phyloP scores from a whole-genome alignment of 2,797 vertebrate genomes.

The Chromobotia macracanthus region DNA sequence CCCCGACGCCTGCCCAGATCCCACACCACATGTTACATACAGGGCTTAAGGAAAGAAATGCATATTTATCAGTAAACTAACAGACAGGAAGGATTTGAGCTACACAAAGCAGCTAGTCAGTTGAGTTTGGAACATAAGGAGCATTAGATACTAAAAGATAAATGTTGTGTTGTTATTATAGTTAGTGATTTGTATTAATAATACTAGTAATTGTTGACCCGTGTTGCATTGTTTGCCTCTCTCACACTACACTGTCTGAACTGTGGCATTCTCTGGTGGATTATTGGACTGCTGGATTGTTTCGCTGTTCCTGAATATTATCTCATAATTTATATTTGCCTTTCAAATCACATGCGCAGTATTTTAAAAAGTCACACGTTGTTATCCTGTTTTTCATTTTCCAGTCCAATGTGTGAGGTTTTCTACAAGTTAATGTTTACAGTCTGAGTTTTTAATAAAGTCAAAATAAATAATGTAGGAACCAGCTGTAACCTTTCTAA shows the following conservation, averaged over 20 bases:
- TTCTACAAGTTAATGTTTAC: no score
- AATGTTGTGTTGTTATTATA: neutral
- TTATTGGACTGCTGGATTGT: neutral
- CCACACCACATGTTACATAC: conserved; percentile 21
- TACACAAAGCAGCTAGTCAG: conserved; percentile 13
- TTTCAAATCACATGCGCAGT: neutral
- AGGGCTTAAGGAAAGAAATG: conserved; percentile 2
- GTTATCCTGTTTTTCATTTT: conserved; percentile 15
- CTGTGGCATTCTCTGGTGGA: neutral
- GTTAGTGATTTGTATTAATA: neutral
- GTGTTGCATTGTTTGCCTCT: neutral
- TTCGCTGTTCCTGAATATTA: neutral
- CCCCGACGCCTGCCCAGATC: neutral
- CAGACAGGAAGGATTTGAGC: neutral
- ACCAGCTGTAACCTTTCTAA: neutral
- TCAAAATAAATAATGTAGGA: no score
- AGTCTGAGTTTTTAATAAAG: no score
- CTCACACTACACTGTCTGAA: neutral
- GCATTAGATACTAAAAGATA: neutral
- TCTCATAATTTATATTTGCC: neutral
- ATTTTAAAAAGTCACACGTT: neutral
- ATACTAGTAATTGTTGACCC: neutral
- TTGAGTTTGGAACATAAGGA: neutral
- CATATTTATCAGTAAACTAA: conserved; percentile 36
- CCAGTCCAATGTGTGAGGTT: neutral